These are phyloP conservation scores for Peromyscus attwateri DNA, from an alignment of 2,797 vertebrate species.

Conservation along the genomic window DNA sequence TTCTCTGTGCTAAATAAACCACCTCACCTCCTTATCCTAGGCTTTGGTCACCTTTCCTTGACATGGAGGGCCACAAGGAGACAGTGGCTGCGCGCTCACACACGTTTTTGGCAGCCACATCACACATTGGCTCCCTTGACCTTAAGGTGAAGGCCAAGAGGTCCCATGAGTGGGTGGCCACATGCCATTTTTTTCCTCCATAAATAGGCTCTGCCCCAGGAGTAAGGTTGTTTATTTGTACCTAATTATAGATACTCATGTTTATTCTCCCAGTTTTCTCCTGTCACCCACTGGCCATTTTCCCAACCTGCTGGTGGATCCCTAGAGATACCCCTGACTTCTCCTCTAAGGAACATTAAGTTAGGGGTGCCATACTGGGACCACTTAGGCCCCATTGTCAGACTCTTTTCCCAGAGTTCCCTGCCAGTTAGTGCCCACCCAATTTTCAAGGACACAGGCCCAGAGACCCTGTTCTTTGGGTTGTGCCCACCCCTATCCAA, in stretches of 20 bases:
- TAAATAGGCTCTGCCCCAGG: not conserved
- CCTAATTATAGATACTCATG: slow-evolving; percentile 71
- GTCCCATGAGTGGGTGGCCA: not conserved
- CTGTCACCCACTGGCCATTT: not conserved
- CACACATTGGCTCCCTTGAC: not conserved
- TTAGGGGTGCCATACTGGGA: not conserved
- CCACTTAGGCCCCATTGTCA: not conserved
- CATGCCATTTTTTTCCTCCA: slow-evolving; percentile 9
- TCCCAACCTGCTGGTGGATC: not conserved
- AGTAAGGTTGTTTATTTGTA: slow-evolving; percentile 62
- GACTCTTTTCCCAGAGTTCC: not conserved
- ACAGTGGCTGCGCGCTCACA: not conserved
- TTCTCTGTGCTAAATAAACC: not conserved
- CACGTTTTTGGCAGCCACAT: not conserved
- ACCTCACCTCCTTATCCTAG: not conserved
- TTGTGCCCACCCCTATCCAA: not conserved
- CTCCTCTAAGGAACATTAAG: not conserved
- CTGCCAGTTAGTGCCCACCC: not conserved
- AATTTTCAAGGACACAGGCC: not conserved
- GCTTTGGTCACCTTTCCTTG: not conserved
- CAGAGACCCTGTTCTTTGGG: not conserved
- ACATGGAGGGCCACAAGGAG: not conserved
- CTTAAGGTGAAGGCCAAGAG: not conserved
- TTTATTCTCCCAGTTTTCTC: slow-evolving; percentile 40
- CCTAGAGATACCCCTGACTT: not conserved